Evolutionary conservation across 2,797 vertebrate species (phyloP).

Genomic region (Lacerta viridis): DNA sequence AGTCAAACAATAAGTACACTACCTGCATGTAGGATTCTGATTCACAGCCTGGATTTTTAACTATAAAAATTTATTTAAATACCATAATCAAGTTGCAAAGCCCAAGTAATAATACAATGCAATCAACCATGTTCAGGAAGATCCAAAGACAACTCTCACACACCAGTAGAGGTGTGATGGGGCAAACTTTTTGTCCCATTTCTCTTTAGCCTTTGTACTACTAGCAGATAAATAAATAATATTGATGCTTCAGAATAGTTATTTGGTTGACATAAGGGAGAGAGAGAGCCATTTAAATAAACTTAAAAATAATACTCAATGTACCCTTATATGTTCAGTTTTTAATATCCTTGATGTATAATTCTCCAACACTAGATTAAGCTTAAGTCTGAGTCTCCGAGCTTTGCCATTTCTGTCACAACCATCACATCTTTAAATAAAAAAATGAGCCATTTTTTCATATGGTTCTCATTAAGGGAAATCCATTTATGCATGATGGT

Average conservation of each 20-base stretch:
- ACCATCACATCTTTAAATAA: constrained; percentile 25
- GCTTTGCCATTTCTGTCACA: constrained; percentile 63
- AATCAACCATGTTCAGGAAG: neutral
- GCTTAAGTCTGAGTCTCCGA: constrained; percentile 39
- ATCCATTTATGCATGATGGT: constrained; percentile 12
- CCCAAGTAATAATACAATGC: neutral
- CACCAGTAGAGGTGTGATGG: neutral
- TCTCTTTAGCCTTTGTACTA: neutral
- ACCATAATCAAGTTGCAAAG: neutral
- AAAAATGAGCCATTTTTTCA: constrained; percentile 29
- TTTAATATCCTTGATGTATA: constrained; percentile 23
- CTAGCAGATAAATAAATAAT: constrained; percentile 28
- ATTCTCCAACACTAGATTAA: constrained; percentile 17
- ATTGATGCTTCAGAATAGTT: neutral
- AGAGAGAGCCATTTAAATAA: constrained; percentile 18
- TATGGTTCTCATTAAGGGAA: neutral
- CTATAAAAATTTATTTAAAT: neutral
- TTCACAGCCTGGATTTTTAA: neutral
- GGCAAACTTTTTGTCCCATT: neutral
- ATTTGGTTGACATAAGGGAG: neutral
- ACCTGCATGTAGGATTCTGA: neutral
- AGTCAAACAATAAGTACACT: neutral
- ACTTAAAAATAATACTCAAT: neutral
- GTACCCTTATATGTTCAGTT: constrained; percentile 1
- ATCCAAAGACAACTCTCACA: neutral